A percentile compares a stretch with the other conserved stretches of the same genome.
These are phyloP conservation scores for Leptinotarsa texana DNA, from an alignment of 1,140 invertebrate species.

Conservation along the genomic window DNA sequence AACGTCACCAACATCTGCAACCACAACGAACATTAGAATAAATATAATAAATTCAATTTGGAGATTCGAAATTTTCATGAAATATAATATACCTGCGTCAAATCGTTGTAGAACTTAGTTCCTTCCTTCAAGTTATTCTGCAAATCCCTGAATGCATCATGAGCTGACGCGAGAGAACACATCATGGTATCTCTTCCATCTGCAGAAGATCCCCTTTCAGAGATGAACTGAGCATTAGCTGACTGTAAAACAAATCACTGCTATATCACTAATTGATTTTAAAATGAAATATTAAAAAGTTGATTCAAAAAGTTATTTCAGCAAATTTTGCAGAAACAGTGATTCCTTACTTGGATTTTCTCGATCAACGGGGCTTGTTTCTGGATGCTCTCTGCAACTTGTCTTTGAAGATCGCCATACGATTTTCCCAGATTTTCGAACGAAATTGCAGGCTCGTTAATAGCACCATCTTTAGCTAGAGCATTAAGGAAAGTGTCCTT, in stretches of 20 bases:
- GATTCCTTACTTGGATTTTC: constrained; percentile 70
- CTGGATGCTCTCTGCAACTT: constrained; percentile 75
- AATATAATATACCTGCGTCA: constrained; percentile 70
- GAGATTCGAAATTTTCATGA: too few species aligned
- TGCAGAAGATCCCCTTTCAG: constrained; percentile 70
- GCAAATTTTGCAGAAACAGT: constrained; percentile 9
- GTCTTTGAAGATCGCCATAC: constrained; percentile 82
- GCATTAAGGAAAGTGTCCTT: constrained; percentile 80
- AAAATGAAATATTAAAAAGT: not conserved
- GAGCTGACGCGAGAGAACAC: constrained; percentile 83
- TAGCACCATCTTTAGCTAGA: constrained; percentile 79
- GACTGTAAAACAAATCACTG: constrained; percentile 56
- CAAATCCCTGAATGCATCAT: constrained; percentile 91
- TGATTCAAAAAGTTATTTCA: constrained; percentile 2
- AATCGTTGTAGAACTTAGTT: constrained; percentile 97
- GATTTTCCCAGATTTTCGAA: constrained; percentile 74
- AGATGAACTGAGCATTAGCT: constrained; percentile 74
- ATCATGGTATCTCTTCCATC: constrained; percentile 78
- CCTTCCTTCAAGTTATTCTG: constrained; percentile 91
- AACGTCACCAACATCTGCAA: constrained; percentile 85
- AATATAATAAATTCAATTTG: too few species aligned
- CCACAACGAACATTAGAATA: constrained; percentile 20
- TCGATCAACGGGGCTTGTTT: constrained; percentile 79
- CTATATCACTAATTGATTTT: not conserved
- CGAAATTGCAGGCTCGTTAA: constrained; percentile 85